These are phyloP conservation scores for Aromia moschata DNA, from an alignment of 2,888 invertebrate genomes.

Conservation along the genomic window DNA sequence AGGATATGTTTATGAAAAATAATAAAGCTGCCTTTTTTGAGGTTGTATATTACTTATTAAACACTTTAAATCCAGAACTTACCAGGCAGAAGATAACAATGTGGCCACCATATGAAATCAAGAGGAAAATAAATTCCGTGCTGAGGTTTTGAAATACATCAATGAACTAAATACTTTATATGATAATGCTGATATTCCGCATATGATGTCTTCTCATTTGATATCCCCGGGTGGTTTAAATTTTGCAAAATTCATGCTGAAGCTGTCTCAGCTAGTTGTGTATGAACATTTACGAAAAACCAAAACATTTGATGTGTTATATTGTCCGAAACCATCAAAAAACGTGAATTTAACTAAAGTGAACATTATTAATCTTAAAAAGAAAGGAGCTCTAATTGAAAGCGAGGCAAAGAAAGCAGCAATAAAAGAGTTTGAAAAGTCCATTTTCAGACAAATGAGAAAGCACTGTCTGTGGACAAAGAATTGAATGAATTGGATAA, in stretches of 20 bases:
- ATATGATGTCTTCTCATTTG: constrained; percentile 55
- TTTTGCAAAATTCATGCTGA: constrained; percentile 56
- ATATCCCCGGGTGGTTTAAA: constrained; percentile 58
- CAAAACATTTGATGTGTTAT: constrained; percentile 23
- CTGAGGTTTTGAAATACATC: constrained; percentile 53
- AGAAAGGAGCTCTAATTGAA: constrained; percentile 39
- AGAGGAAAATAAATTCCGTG: constrained; percentile 53
- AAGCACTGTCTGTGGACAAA: constrained; percentile 39
- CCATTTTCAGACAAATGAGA: constrained; percentile 32
- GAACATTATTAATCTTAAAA: constrained; percentile 41
- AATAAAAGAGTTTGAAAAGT: constrained; percentile 40
- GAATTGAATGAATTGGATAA: constrained; percentile 39
- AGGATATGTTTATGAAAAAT: constrained; percentile 59
- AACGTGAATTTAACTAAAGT: constrained; percentile 30
- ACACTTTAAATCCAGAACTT: constrained; percentile 50
- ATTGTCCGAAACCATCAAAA: constrained; percentile 34
- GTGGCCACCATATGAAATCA: constrained; percentile 55
- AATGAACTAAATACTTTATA: constrained; percentile 53
- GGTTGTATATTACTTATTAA: constrained; percentile 55
- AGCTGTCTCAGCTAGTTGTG: constrained; percentile 56
- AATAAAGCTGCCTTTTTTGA: constrained; percentile 58
- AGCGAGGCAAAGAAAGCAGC: constrained; percentile 34
- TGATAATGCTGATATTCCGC: constrained; percentile 53
- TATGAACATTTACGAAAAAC: constrained; percentile 47
- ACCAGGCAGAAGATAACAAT: constrained; percentile 51